Base-by-base conservation (phyloP, 2,113 vertebrate species). In the Heterocephalus glaber region DNA sequence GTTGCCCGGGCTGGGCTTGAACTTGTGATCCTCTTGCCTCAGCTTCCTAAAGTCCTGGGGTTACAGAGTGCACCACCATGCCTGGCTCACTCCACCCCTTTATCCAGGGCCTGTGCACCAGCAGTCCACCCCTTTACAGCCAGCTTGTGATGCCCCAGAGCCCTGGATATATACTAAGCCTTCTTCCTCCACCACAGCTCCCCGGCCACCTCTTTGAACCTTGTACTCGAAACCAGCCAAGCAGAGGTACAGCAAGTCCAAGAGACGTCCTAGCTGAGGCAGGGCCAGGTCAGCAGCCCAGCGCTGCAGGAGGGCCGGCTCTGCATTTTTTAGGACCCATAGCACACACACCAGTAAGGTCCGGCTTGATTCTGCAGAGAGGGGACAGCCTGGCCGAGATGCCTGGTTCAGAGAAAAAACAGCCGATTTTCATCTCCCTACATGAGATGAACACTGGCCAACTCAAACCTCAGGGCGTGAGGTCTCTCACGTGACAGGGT, bases 141-240 rank as follows among this genome's bases (percentile, higher is more conserved):
- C 26, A 28, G 54, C n/a, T 63, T 7, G 5, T 0, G 3, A 8
- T 24, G 7, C 24, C 7, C 47, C 6, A 24, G 63, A 12, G 3
- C 20, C 54, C 68, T 33, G 30, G 10, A 10, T 1, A 17, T 16
- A 7, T 0, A 2, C 54, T 22, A 24, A 35, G 70, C 65, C n/a
- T 33, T 56, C 41, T 26, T 44, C 13, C 6, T 6, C 4, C 22
- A 8, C 13, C 17, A 1, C 30, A 0, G 47, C 9, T 38, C 77
- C 35, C n/a, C 0, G 49, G 26, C 82, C n/a, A 3, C 1, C 1
- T 56, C 28, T 56, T 33, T 80, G 0, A 1, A 99, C 99, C 99
- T 99, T 99, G 97, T 99, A 99, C 97, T 99, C 99, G 41, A 99
- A 99, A 98, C 99, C 99, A 95, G 99, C 99, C 83, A 99, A 96